These are phyloP conservation scores for Hedychridium roseum DNA, from an alignment of 2,888 invertebrate species.

Conservation along the genomic window DNA sequence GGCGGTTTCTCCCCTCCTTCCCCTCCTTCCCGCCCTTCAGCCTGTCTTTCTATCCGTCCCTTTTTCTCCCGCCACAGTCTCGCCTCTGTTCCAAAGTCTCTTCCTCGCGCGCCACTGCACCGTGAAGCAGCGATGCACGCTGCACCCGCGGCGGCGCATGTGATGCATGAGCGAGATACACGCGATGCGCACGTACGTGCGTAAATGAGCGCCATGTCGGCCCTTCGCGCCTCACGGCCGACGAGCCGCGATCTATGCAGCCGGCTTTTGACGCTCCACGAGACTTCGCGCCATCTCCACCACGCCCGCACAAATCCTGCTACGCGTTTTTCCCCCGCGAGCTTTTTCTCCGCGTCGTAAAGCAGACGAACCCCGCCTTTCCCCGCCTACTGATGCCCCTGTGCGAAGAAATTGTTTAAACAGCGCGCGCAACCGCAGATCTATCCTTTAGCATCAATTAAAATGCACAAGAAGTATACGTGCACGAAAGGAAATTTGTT, in stretches of 20 bases:
- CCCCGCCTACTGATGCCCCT: not conserved
- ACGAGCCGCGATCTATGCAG: constrained; percentile 10
- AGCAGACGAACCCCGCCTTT: not conserved
- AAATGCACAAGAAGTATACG: too few species aligned
- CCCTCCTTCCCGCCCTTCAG: constrained; percentile 1
- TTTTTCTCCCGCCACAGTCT: constrained; percentile 3
- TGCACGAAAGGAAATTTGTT: too few species aligned
- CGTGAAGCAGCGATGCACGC: constrained; percentile 26
- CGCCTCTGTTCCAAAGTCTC: not conserved
- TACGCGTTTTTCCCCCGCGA: not conserved
- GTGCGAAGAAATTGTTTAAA: too few species aligned
- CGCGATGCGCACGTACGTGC: constrained; percentile 31
- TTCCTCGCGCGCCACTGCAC: constrained; percentile 20
- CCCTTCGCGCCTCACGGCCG: constrained; percentile 26
- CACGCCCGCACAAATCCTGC: not conserved
- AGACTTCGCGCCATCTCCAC: not conserved
- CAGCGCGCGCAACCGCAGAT: too few species aligned
- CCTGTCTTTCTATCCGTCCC: constrained; percentile 5
- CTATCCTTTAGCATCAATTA: too few species aligned
- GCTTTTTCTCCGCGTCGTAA: not conserved
- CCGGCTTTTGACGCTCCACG: not conserved
- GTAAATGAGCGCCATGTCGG: constrained; percentile 36
- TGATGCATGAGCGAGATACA: constrained; percentile 51
- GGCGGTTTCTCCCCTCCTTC: not conserved
- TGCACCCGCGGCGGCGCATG: constrained; percentile 33